Base-by-base conservation (phyloP, 2,888 invertebrate genomes). In the Caenorhabditis panamensis region DNA sequence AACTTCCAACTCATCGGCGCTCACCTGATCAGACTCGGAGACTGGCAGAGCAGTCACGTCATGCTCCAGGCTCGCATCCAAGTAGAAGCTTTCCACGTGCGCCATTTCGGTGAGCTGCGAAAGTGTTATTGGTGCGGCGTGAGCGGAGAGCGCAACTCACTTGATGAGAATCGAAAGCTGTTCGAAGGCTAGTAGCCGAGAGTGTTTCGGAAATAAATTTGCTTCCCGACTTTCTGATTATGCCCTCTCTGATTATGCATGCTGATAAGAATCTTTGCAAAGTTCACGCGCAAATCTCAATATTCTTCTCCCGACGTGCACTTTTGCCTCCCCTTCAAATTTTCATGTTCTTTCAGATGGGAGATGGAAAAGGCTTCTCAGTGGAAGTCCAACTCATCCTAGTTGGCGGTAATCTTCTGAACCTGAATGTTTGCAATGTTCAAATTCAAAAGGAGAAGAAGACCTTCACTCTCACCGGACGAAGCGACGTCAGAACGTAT, bases 21-120 rank as follows among this genome's bases (percentile, higher is more conserved):
- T 31, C 9, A 31, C 49, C 36, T 36, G 22, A 2, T 59, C 18
- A 1, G 9, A 2, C n/a, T 37, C 41, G 16, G 22, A 13, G 16
- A 16, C 20, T 4, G 66, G 75, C 3, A 51, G 54, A 53, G 58
- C 44, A 6, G 37, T 28, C 5, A 36, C 64, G 47, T 75, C 75
- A 8, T 41, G 66, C 59, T 75, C 75, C 18, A 75, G 31, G n/a
- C 20, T 75, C 22, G 66, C 51, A 66, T 75, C 75, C 51, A 75
- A 49, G 54, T 75, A 75, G 61, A 51, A 66, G 66, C 75, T 75
- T 51, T 66, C 66, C 37, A 75, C 75, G 66, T 75, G 64, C 31
- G 75, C 75, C 75, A 75, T 73, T 73, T 41, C n/a, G n/a, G 31
- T 44, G 59, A 61, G 61, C 61, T 69, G 26, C 13, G 18, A 24